These are phyloP conservation scores for Drosophila lacicola DNA, from an alignment of 2,888 invertebrate species.

Conservation along the genomic window DNA sequence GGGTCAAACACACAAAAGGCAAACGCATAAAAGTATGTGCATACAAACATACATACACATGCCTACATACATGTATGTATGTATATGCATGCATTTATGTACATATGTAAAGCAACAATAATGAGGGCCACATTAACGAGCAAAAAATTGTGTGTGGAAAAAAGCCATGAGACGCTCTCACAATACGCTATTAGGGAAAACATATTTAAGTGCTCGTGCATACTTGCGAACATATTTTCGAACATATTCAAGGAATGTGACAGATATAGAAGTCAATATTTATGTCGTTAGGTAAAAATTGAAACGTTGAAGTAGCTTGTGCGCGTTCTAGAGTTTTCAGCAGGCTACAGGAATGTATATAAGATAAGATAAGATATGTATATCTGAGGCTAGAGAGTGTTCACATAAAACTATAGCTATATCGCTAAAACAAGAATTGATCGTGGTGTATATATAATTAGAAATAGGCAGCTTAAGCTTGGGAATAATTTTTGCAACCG, in stretches of 20 bases:
- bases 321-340: not conserved
- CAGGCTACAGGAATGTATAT: too few relatives aligned
- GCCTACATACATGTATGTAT: not conserved
- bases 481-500: too few relatives aligned
- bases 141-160: conserved; percentile 24
- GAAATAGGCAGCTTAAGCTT: too few relatives aligned
- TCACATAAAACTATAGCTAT: too few relatives aligned
- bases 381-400: too few relatives aligned
- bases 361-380: too few relatives aligned
- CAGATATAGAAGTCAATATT: conserved; percentile 2
- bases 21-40: conserved; percentile 18
- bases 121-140: conserved; percentile 48
- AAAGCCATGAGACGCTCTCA: conserved; percentile 41
- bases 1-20: conserved; percentile 61
- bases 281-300: conserved; percentile 19
- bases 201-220: conserved; percentile 28
- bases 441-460: too few relatives aligned
- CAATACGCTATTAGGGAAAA: conserved; percentile 46
- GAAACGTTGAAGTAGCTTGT: not conserved
- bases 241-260: not conserved
- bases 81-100: conserved; percentile 3
- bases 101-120: conserved; percentile 30
- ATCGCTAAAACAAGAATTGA: not conserved
- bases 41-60: conserved; percentile 2
- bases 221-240: conserved; percentile 7